phyloP scores from a whole-genome alignment of 2,797 vertebrate genomes.

The Spondyliosoma cantharus region DNA sequence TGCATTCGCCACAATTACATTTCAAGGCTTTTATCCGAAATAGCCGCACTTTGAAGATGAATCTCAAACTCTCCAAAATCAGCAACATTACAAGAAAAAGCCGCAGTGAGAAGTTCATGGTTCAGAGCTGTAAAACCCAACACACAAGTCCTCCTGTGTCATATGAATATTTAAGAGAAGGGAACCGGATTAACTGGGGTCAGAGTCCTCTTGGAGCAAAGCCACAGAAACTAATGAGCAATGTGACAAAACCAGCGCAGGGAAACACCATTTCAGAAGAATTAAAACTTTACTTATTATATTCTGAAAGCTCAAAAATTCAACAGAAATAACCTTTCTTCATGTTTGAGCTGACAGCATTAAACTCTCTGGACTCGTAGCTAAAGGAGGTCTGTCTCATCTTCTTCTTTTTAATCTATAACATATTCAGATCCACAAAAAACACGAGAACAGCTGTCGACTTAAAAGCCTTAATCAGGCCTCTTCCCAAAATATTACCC shows the following conservation, averaged over 20 bases:
- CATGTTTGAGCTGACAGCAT: constrained; percentile 3
- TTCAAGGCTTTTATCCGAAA: background rate
- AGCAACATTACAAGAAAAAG: background rate
- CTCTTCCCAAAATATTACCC: constrained; percentile 11
- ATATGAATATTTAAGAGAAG: constrained; percentile 35
- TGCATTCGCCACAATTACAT: background rate
- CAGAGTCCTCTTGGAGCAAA: constrained; percentile 61
- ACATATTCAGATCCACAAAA: background rate
- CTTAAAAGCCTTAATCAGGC: background rate
- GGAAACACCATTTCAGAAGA: background rate
- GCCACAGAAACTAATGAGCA: constrained; percentile 55
- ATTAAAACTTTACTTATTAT: background rate
- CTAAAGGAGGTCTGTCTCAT: background rate
- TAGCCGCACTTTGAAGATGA: background rate
- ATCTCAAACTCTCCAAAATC: background rate
- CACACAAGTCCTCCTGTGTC: constrained; percentile 13
- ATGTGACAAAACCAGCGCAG: constrained; percentile 12
- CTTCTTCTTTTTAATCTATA: background rate
- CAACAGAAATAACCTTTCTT: background rate
- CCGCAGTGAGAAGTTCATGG: background rate
- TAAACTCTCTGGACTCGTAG: background rate
- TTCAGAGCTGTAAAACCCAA: constrained; percentile 30
- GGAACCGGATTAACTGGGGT: constrained; percentile 61
- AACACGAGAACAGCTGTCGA: background rate
- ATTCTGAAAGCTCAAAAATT: background rate